Evolutionary conservation across 2,888 invertebrate species (phyloP).

Genomic region (Coremacera marginata): DNA sequence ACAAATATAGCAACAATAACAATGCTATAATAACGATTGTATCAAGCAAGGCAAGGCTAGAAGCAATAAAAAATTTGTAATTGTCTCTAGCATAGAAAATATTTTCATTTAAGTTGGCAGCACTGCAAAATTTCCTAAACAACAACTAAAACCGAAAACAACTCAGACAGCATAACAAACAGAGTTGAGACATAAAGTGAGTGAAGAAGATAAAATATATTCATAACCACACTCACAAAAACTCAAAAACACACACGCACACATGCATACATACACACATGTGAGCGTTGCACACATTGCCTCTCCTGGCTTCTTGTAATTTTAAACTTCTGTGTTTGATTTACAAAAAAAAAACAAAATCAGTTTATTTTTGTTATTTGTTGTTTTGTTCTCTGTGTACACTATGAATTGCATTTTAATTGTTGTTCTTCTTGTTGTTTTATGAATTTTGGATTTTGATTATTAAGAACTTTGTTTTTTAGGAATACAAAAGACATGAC

Average conservation of each 20-base stretch:
- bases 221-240: not conserved
- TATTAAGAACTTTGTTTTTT: no score
- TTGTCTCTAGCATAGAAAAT: not conserved
- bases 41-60: no score
- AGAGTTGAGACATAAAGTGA: no score
- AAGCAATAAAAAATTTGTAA: slow-evolving; percentile 16
- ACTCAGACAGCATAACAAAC: not conserved
- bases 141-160: not conserved
- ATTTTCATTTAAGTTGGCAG: slow-evolving; percentile 20
- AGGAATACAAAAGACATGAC: no score
- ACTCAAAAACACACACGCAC: not conserved
- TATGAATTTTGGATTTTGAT: no score
- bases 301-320: slow-evolving; percentile 10
- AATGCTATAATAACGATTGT: slow-evolving; percentile 1
- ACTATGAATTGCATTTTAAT: no score
- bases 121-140: not conserved
- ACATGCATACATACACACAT: not conserved
- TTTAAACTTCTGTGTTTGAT: not conserved
- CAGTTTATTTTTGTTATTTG: not conserved
- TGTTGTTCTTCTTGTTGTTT: no score
- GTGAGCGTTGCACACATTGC: not conserved
- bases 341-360: not conserved
- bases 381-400: not conserved
- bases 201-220: not conserved
- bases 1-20: slow-evolving; percentile 1